Conservation (phyloP, 2,113 vertebrate species). For the Murina feae region DNA sequence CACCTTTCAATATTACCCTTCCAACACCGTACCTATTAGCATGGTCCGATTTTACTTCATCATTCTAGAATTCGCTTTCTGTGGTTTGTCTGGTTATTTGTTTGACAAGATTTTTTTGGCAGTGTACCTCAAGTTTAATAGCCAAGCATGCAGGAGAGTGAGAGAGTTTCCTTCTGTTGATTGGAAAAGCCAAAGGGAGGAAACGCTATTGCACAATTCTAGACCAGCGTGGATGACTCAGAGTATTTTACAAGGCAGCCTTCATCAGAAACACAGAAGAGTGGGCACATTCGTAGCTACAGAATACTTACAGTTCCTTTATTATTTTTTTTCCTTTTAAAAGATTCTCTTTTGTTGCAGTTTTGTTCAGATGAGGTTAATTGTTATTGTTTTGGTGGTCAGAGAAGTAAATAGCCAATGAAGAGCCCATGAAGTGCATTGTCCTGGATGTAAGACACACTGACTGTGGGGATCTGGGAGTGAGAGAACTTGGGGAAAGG, state of each 20-base stretch:
- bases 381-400: neutral
- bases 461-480: too few species aligned
- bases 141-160: conserved; percentile 40
- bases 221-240: neutral
- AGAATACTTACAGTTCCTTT: neutral
- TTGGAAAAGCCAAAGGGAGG: conserved; percentile 52
- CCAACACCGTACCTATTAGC: conserved; percentile 52
- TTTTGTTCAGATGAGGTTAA: neutral
- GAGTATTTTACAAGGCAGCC: conserved; percentile 37
- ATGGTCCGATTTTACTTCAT: conserved; percentile 67
- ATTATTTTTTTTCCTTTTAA: neutral
- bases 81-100: conserved; percentile 56
- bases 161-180: conserved; percentile 58
- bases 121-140: conserved; percentile 53
- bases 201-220: neutral
- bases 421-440: neutral
- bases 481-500: too few species aligned
- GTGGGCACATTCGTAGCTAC: neutral
- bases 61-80: conserved; percentile 69
- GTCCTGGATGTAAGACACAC: too few species aligned
- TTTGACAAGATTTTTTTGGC: conserved; percentile 54
- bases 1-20: conserved; percentile 43
- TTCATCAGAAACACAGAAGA: neutral
- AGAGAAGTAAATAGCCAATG: neutral
- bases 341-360: neutral